Evolutionary conservation across 2,797 vertebrate genomes (phyloP).

Genomic region (Pangasius krempfi): DNA sequence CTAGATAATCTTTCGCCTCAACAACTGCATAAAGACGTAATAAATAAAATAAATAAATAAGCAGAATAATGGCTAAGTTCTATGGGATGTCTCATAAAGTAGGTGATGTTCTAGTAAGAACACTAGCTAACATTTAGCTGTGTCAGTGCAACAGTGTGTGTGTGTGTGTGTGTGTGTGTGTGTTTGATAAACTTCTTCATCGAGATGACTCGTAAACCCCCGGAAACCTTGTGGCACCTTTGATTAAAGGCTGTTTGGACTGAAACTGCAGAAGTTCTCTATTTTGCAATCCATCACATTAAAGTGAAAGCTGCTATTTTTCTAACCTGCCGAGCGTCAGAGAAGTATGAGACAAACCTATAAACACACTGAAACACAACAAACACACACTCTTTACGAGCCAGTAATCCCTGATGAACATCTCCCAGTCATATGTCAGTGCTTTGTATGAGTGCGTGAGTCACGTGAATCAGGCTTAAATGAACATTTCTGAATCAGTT

Average conservation of each 20-base stretch:
- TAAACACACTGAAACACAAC: conserved; percentile 66
- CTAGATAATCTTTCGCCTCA: too few relatives aligned
- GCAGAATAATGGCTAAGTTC: too few relatives aligned
- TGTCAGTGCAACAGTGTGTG: background rate
- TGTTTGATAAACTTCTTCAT: conserved; percentile 61
- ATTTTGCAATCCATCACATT: conserved; percentile 76
- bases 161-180: background rate
- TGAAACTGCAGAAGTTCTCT: conserved; percentile 78
- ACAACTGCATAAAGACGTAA: too few relatives aligned
- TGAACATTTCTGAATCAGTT: background rate
- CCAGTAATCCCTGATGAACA: conserved; percentile 57
- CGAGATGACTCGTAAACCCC: conserved; percentile 72
- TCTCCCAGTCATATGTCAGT: conserved; percentile 42
- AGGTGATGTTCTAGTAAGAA: background rate
- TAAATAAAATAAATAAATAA: too few relatives aligned
- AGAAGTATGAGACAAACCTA: conserved; percentile 71
- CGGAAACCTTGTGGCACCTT: conserved; percentile 75
- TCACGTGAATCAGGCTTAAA: background rate
- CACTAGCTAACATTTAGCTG: background rate
- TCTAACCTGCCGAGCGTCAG: conserved; percentile 72
- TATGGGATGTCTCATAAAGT: too few relatives aligned
- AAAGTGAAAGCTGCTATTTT: conserved; percentile 78
- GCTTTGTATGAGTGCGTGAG: conserved; percentile 42
- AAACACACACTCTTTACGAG: conserved; percentile 50
- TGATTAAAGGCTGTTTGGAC: conserved; percentile 81